These are phyloP conservation scores for Scelioninae gen. 1 DNA, from an alignment of 2,888 invertebrate species.

Conservation along the genomic window DNA sequence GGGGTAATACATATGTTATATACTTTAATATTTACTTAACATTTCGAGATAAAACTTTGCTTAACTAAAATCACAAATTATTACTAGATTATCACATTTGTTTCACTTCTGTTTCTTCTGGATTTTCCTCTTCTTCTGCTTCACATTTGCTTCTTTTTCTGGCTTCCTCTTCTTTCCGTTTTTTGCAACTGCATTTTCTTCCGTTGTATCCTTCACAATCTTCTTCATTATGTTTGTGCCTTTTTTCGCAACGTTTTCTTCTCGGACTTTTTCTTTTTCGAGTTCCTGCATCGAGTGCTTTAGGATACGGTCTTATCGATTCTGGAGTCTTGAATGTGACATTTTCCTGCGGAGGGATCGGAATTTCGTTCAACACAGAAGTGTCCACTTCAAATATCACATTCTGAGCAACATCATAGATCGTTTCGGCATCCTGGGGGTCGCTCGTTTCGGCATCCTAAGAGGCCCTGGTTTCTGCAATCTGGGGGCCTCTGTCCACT, in stretches of 20 bases:
- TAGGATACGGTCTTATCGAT: too few relatives aligned
- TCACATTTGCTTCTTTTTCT: background rate
- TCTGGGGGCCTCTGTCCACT: background rate
- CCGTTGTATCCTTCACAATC: slow-evolving; percentile 2
- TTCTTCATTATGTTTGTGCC: slow-evolving; percentile 1
- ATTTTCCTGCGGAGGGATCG: too few relatives aligned
- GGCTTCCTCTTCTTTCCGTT: background rate
- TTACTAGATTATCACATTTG: slow-evolving; percentile 1
- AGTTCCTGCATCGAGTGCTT: background rate
- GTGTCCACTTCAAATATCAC: too few relatives aligned
- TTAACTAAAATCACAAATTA: slow-evolving; percentile 1
- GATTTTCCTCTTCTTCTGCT: background rate
- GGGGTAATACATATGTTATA: slow-evolving; percentile 4
- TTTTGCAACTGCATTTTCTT: background rate
- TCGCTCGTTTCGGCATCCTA: background rate
- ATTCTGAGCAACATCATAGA: slow-evolving; percentile 1
- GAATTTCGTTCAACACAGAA: too few relatives aligned
- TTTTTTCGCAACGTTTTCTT: slow-evolving; percentile 12
- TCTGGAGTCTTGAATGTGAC: too few relatives aligned
- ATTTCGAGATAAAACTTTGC: background rate
- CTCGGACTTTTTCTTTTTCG: background rate
- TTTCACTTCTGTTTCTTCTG: slow-evolving; percentile 5
- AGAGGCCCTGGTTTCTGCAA: background rate
- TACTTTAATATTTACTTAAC: background rate
- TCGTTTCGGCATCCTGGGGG: background rate